Evolutionary conservation across 2,113 vertebrate species (phyloP).

Genomic region (Coturnix japonica): DNA sequence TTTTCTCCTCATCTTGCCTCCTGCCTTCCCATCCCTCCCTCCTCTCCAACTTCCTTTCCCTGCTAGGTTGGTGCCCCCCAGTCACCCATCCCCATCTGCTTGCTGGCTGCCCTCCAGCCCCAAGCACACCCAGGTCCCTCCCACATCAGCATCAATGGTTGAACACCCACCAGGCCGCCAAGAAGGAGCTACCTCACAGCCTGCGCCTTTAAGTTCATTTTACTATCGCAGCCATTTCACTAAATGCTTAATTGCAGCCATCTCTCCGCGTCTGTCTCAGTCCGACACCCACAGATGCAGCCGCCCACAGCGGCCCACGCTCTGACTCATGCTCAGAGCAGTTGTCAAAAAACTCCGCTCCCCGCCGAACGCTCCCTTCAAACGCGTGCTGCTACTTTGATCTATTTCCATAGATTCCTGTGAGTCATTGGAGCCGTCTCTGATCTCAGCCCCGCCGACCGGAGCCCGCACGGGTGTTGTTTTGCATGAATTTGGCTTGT

Average conservation of each 20-base stretch:
- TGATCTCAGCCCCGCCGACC: constrained; percentile 61
- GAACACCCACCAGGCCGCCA: neutral
- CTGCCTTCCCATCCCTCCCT: neutral
- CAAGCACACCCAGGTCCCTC: neutral
- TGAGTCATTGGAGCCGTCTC: constrained; percentile 70
- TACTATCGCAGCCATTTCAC: constrained; percentile 65
- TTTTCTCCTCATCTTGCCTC: constrained; percentile 13
- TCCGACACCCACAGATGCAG: constrained; percentile 77
- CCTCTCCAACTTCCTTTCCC: neutral
- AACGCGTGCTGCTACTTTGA: constrained; percentile 68
- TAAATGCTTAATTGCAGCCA: constrained; percentile 71
- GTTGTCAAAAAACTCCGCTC: constrained; percentile 60
- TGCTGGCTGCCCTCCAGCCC: neutral
- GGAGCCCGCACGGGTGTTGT: constrained; percentile 44
- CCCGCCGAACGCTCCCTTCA: constrained; percentile 59
- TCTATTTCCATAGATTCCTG: constrained; percentile 73
- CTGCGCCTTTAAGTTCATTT: constrained; percentile 67
- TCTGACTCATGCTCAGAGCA: constrained; percentile 72
- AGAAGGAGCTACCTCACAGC: constrained; percentile 13
- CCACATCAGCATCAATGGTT: neutral
- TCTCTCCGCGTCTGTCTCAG: constrained; percentile 72
- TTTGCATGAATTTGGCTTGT: constrained; percentile 34
- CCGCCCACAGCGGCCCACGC: constrained; percentile 66
- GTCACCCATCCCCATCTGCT: neutral
- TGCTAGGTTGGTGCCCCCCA: accelerated